Evolutionary conservation across 2,113 vertebrate species (phyloP).

Genomic region (Triplophysa tibetana): DNA sequence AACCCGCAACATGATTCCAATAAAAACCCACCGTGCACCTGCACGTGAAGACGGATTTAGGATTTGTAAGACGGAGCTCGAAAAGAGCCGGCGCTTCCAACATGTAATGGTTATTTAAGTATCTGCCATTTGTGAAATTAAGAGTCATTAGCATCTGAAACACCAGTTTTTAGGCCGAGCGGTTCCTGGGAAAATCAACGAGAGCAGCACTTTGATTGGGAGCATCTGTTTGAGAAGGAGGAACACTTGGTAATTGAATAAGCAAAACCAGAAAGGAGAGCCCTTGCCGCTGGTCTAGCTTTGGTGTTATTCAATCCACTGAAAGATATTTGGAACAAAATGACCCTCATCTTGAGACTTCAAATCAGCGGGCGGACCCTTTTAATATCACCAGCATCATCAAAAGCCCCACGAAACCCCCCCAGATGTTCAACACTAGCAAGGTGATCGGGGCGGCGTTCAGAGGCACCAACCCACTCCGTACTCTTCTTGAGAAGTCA

Average conservation of each 20-base stretch:
- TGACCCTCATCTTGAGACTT: constrained; percentile 25
- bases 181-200: constrained; percentile 48
- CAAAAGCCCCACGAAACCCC: not conserved
- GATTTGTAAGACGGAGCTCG: constrained; percentile 31
- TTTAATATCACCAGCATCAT: constrained; percentile 10
- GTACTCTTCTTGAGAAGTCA: constrained; percentile 5
- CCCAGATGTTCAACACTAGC: constrained; percentile 23
- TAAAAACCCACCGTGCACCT: constrained; percentile 37
- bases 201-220: constrained; percentile 50
- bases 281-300: constrained; percentile 31
- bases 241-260: constrained; percentile 51
- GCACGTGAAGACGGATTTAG: constrained; percentile 8
- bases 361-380: constrained; percentile 37
- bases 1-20: not conserved
- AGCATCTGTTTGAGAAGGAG: constrained; percentile 53
- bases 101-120: constrained; percentile 59
- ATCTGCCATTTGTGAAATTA: constrained; percentile 57
- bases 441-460: constrained; percentile 21
- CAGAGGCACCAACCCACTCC: constrained; percentile 8
- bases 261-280: constrained; percentile 54
- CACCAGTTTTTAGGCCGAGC: constrained; percentile 19
- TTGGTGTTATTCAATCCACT: constrained; percentile 47
- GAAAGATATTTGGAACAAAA: constrained; percentile 53
- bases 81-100: constrained; percentile 38
- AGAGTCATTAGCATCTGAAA: constrained; percentile 47